Base-by-base conservation (phyloP, 2,888 invertebrate genomes). In the Pristionchus entomophagus region DNA sequence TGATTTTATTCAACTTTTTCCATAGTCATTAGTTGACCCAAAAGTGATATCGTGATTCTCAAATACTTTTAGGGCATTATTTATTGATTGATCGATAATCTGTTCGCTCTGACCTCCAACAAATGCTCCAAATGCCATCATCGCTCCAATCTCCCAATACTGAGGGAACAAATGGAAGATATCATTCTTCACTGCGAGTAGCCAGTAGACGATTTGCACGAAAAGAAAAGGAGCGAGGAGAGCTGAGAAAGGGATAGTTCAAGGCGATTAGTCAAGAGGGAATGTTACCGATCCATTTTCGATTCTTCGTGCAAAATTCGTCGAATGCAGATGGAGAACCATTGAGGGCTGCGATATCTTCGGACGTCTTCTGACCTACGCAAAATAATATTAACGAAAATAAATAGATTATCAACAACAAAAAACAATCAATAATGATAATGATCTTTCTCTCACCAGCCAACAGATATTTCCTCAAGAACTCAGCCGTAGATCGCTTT, bases 171-270 rank as follows among this genome's bases (percentile, higher is more conserved):
- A 26, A 22, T 53, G 53, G 29, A 26, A 81, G 32, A 81, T 35
- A 19, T 81, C 81, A 56, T 81, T 26, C 38, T 81, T 81, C 19
- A 26, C 26, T 14, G 56, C 81, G 35, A 81, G 35, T 49, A 78
- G 10, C 78, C 78, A 78, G 49, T 78, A 78, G 49, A 78, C 78
- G 17, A 78, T 49, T 78, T 78, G 78, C 1, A 78, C 78, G 49
- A 78, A 12, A 10, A 45, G 49, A 51, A 78, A 78, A 26, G 78
- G 78, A 49, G 38, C 45, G 78, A 78, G 41, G 6, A 78, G 49
- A 14, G 78, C 78, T 78, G 78, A 45, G 38, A 78, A 26, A 49
- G n/a, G 69, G 22, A 10, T 22, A 38, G 38, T 6, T 65, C 26
- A 19, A 29, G 49, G 29, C 8, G 32, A 29, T 45, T 17, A 49